phyloP scores from a whole-genome alignment of 2,888 invertebrate species.

The Sthenelais limicola region DNA sequence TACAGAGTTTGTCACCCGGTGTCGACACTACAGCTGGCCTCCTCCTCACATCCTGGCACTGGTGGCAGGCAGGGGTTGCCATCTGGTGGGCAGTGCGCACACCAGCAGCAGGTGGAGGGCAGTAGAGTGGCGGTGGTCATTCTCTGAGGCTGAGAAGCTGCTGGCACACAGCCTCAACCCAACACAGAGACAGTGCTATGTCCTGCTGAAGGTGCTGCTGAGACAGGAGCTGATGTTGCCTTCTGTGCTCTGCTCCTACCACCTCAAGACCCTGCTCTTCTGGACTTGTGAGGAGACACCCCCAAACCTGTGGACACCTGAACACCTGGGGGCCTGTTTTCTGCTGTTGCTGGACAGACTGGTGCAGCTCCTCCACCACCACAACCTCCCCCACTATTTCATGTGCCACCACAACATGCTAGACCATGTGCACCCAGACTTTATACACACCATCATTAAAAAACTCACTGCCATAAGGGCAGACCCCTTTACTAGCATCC shows the following conservation, averaged over 20 bases:
- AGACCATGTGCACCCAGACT: neutral
- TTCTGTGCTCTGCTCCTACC: neutral
- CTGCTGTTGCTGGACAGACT: neutral
- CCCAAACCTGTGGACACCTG: neutral
- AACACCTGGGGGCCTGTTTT: neutral
- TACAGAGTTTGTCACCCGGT: neutral
- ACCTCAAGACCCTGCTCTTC: constrained; percentile 8
- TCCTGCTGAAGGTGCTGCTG: constrained; percentile 15
- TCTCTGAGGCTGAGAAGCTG: neutral
- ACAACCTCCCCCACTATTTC: constrained; percentile 5
- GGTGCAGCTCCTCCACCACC: neutral
- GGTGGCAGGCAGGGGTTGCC: neutral
- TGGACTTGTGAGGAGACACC: constrained; percentile 13
- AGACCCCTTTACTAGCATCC: no score
- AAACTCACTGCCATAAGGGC: no score
- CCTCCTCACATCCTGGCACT: no score
- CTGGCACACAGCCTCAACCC: constrained; percentile 6
- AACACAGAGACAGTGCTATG: constrained; percentile 1
- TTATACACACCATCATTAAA: no score
- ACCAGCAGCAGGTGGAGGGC: neutral
- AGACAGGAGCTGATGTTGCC: neutral
- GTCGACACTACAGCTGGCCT: neutral
- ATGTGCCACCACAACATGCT: constrained; percentile 1
- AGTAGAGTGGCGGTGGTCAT: neutral
- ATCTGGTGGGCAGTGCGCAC: neutral